These are phyloP conservation scores for Molanna angustata DNA, from an alignment of 2,888 invertebrate genomes.

Conservation along the genomic window DNA sequence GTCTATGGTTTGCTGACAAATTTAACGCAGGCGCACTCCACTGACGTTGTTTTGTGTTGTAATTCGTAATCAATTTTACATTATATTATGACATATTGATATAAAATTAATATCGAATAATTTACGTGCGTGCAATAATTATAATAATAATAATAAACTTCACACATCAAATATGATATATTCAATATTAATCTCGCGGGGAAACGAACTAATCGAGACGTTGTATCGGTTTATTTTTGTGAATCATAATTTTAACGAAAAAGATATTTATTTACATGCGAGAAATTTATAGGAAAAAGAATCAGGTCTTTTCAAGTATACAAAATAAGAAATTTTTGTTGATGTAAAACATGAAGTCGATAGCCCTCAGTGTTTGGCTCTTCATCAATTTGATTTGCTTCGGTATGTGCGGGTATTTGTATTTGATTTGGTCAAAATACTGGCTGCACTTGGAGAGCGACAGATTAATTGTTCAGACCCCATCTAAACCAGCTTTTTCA, in stretches of 20 bases:
- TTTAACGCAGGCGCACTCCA: constrained; percentile 9
- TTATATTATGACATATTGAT: not conserved
- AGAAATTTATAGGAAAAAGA: too few species aligned
- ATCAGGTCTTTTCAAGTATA: too few species aligned
- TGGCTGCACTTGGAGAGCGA: constrained; percentile 63
- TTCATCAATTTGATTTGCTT: constrained; percentile 69
- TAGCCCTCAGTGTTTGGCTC: constrained; percentile 68
- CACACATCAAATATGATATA: too few species aligned
- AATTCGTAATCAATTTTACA: too few species aligned
- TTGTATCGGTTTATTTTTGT: too few species aligned
- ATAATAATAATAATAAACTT: constrained; percentile 7
- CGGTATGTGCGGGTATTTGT: constrained; percentile 70
- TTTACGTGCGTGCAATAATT: not conserved
- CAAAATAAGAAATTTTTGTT: too few species aligned
- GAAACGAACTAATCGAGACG: too few species aligned
- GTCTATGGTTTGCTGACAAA: not conserved
- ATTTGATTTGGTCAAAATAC: constrained; percentile 70
- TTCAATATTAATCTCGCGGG: too few species aligned
- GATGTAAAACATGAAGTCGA: constrained; percentile 56
- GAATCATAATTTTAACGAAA: too few species aligned
- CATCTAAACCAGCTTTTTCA: constrained; percentile 32
- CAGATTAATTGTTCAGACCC: constrained; percentile 45
- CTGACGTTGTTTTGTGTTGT: constrained; percentile 9
- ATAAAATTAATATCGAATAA: not conserved
- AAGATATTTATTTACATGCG: too few species aligned